Percentiles rank a stretch among this genome's conserved stretches.
Evolutionary conservation across 1,140 invertebrate genomes (phyloP).

Genomic region (Macrobrachium nipponense): DNA sequence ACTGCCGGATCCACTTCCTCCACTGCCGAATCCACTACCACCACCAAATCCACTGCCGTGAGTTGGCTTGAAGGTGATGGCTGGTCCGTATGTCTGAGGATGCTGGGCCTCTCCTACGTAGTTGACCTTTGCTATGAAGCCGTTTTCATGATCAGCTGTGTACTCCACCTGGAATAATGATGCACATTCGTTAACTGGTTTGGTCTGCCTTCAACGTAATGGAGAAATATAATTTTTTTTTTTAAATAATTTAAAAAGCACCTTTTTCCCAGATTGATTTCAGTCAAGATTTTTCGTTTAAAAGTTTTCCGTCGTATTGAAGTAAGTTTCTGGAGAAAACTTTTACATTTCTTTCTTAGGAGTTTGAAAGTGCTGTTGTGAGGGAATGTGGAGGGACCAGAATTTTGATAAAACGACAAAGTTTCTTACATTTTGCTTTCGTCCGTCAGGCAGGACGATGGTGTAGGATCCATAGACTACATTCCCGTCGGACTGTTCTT

Average conservation of each 20-base stretch:
- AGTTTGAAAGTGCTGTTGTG: no score
- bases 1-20: no score
- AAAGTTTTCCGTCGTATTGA: no score
- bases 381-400: no score
- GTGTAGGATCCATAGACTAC: conserved; percentile 66
- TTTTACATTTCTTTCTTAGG: no score
- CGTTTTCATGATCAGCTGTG: conserved; percentile 65
- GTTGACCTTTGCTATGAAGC: conserved; percentile 65
- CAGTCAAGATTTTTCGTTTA: no score
- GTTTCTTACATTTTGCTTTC: conserved; percentile 70
- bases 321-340: no score
- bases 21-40: no score
- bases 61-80: conserved; percentile 50
- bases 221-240: background rate
- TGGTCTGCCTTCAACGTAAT: no score
- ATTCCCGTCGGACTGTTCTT: conserved; percentile 66
- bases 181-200: no score
- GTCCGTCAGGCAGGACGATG: conserved; percentile 65
- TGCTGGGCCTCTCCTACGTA: conserved; percentile 64
- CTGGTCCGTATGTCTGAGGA: conserved; percentile 51
- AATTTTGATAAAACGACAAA: background rate
- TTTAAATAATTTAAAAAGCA: background rate
- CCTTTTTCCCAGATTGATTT: background rate
- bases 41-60: no score
- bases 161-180: conserved; percentile 43